Evolutionary conservation across 2,888 invertebrate genomes (phyloP), one percentile per base, ranked within the genome.

Genomic region (Caprella mutica): DNA sequence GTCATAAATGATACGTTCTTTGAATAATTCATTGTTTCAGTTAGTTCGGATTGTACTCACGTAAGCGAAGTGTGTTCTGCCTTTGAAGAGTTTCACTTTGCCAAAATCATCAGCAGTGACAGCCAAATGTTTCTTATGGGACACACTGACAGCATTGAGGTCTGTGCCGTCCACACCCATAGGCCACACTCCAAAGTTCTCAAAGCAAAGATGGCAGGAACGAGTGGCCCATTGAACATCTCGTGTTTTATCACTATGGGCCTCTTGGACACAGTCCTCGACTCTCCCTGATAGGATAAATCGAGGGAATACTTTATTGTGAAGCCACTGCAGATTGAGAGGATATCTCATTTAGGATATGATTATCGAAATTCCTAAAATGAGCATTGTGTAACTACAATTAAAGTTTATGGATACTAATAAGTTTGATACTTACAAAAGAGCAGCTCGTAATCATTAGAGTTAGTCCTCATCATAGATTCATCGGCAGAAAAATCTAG

Each of bases 391-490:
- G n/a, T n/a, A n/a, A n/a, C n/a, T n/a, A n/a, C n/a, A n/a, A n/a
- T n/a, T n/a, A n/a, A n/a, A n/a, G n/a, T n/a, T n/a, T n/a, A n/a
- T n/a, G n/a, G n/a, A n/a, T n/a, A n/a, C n/a, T n/a, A n/a, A n/a
- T n/a, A n/a, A n/a, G n/a, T n/a, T n/a, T n/a, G n/a, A n/a, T n/a
- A 81, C 86, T 85, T 75, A 91, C 92, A 93, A 72, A 79, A 90
- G n/a, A 91, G 74, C 35, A 91, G 70, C 72, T 92, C 92, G 69
- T 90, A 88, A 71, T 91, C 90, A 54, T 87, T 90, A 1, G 90
- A 90, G 72, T 90, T 91, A 68, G 85, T 87, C 67, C 60, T 58
- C 39, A 93, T 75, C 69, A 81, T 82, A 70, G 86, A 83, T 67
- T 84, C 82, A 71, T 91, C 87, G 8, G 76, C 76, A 0, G 90